Evolutionary conservation across 2,797 vertebrate species (phyloP), one percentile per base, ranked within the genome.

Genomic region (Bradypus variegatus): DNA sequence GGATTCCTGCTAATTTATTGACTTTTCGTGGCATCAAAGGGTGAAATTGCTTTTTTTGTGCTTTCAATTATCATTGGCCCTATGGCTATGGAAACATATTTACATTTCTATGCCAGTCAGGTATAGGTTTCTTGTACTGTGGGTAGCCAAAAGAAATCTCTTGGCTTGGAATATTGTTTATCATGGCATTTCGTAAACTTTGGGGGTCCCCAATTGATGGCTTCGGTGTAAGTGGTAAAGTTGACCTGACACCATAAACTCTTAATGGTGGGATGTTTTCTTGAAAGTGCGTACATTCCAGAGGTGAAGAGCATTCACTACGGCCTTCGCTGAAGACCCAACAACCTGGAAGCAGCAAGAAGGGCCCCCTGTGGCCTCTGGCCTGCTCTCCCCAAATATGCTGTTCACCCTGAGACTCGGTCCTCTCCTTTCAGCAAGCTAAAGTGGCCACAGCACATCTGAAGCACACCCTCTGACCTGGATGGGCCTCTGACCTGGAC

Each of bases 391-490:
- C 11, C 13, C 23, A 38, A 45, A n/a, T 33, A 21, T 4, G 33
- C 2, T 3, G 33, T 8, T 1, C 6, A 0, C 31, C 58, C 55
- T 14, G 55, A 19, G 55, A 55, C 55, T 58, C 58, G 9, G 58
- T 36, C 3, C 14, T 38, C 14, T 27, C 19, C 41, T 82, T 29
- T 14, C 45, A n/a, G 10, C 18, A 86, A 55, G 76, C 41, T 16
- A 5, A 6, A 29, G n/a, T 3, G 18, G 60, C 73, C 67, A 23
- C 0, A 5, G 8, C 5, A 23, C 25, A 4, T 5, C 16, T 31
- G 33, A 1, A 7, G 16, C 18, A 2, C 0, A 2, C 14, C 33
- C 31, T 33, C 25, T 9, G 23, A 10, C n/a, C 2, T 16, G 29
- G 3, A 36, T 72, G 29, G 23, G 27, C 12, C 48, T 9, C 41